phyloP scores from a whole-genome alignment of 2,797 vertebrate genomes.

The Scleropages formosus region DNA sequence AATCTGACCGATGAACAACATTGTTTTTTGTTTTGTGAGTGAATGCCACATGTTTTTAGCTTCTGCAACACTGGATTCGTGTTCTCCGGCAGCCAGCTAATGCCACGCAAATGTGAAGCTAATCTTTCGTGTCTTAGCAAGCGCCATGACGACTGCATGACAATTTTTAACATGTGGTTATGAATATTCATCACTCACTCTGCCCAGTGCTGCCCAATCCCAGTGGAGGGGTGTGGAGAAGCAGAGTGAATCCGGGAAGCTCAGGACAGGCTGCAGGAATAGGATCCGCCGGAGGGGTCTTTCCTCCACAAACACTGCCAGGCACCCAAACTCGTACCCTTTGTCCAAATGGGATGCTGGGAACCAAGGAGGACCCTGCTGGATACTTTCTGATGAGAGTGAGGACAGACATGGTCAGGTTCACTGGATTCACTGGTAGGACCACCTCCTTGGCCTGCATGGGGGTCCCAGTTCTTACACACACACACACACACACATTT shows the following conservation, averaged over 20 bases:
- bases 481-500: background rate
- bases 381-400: too few species aligned
- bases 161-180: slow-evolving; percentile 5
- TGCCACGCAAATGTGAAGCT: too few species aligned
- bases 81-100: too few species aligned
- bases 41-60: background rate
- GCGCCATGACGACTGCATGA: background rate
- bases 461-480: background rate
- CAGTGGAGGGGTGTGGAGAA: background rate
- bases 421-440: background rate
- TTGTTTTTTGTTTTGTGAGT: background rate
- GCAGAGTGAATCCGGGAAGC: too few species aligned
- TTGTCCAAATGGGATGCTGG: too few species aligned
- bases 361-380: too few species aligned
- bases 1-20: background rate
- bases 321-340: background rate
- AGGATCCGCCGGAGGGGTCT: too few species aligned
- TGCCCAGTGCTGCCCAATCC: too few species aligned
- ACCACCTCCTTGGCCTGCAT: background rate
- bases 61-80: background rate
- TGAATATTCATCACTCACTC: background rate
- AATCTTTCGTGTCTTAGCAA: too few species aligned
- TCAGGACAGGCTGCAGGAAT: too few species aligned
- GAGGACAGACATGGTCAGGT: background rate
- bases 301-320: background rate